Conservation (phyloP, 1,140 invertebrate species). For the Anastrepha obliqua region DNA sequence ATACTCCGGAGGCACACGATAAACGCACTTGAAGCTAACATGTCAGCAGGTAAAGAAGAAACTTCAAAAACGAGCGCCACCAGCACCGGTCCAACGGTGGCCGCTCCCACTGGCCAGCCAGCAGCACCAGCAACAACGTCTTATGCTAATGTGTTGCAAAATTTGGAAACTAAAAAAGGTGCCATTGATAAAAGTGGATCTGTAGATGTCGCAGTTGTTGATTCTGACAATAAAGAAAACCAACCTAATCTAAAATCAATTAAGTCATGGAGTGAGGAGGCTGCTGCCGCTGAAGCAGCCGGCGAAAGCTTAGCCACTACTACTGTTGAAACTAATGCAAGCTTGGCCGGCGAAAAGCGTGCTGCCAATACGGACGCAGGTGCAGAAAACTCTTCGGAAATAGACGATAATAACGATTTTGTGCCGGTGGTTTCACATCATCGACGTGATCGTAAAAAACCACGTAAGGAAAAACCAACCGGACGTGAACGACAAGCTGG, state of each 20-base stretch:
- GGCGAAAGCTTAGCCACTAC: constrained; percentile 54
- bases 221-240: constrained; percentile 62
- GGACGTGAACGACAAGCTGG: constrained; percentile 61
- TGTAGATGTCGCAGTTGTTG: not conserved
- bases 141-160: constrained; percentile 72
- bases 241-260: constrained; percentile 69
- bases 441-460: constrained; percentile 75
- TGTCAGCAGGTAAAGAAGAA: constrained; percentile 72
- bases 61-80: constrained; percentile 56
- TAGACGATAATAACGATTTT: constrained; percentile 76
- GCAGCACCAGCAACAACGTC: constrained; percentile 62
- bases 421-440: constrained; percentile 76
- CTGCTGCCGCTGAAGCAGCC: constrained; percentile 66
- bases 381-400: constrained; percentile 72
- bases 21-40: constrained; percentile 59
- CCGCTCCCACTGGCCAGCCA: constrained; percentile 35
- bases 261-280: constrained; percentile 72
- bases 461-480: constrained; percentile 69
- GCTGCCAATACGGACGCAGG: constrained; percentile 69
- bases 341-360: constrained; percentile 67
- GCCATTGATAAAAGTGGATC: constrained; percentile 50
- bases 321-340: constrained; percentile 53
- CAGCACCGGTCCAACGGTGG: constrained; percentile 47
- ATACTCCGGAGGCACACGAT: constrained; percentile 56
- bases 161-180: constrained; percentile 68